A percentile compares a stretch with the other conserved stretches of the same genome.
phyloP scores from a whole-genome alignment of 2,888 invertebrate species.

The Itoplectis maculator region DNA sequence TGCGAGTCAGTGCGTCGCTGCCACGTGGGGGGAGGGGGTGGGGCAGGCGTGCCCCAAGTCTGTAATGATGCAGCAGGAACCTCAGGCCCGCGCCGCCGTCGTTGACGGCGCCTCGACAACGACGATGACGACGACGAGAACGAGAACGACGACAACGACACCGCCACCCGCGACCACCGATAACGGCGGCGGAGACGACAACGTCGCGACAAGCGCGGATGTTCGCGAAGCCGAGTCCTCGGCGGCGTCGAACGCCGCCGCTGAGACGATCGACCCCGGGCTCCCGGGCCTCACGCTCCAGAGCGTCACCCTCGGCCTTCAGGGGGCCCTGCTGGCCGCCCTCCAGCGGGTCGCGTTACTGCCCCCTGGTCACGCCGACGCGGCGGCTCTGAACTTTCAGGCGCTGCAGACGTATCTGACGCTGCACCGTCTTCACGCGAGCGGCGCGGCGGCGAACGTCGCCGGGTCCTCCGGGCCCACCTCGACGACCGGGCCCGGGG shows the following conservation, averaged over 20 bases:
- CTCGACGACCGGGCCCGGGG: slow-evolving; percentile 58
- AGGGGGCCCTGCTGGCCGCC: slow-evolving; percentile 94
- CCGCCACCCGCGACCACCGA: slow-evolving; percentile 60
- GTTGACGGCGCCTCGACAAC: slow-evolving; percentile 62
- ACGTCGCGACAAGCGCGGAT: slow-evolving; percentile 70
- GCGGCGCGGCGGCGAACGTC: slow-evolving; percentile 86
- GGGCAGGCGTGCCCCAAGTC: too few species aligned
- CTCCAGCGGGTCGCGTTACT: slow-evolving; percentile 93
- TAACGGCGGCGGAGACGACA: slow-evolving; percentile 58
- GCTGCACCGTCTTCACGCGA: slow-evolving; percentile 91
- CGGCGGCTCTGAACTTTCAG: slow-evolving; percentile 93
- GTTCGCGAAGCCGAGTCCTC: slow-evolving; percentile 73
- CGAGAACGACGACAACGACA: slow-evolving; percentile 40
- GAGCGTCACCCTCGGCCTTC: slow-evolving; percentile 92
- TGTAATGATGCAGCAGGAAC: slow-evolving; percentile 75
- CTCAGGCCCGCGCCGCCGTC: slow-evolving; percentile 67
- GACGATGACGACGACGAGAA: slow-evolving; percentile 59
- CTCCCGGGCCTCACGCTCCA: slow-evolving; percentile 85
- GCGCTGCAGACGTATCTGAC: slow-evolving; percentile 94
- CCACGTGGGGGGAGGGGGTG: slow-evolving; percentile 1
- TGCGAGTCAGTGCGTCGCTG: too few species aligned
- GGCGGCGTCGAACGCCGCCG: slow-evolving; percentile 59
- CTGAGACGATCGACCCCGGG: slow-evolving; percentile 66
- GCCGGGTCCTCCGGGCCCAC: slow-evolving; percentile 76
- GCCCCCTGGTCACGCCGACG: slow-evolving; percentile 93